Percentiles rank a stretch among this genome's conserved stretches.
Evolutionary conservation across 2,888 invertebrate species (phyloP).

Genomic region (Pegoplata infirma): DNA sequence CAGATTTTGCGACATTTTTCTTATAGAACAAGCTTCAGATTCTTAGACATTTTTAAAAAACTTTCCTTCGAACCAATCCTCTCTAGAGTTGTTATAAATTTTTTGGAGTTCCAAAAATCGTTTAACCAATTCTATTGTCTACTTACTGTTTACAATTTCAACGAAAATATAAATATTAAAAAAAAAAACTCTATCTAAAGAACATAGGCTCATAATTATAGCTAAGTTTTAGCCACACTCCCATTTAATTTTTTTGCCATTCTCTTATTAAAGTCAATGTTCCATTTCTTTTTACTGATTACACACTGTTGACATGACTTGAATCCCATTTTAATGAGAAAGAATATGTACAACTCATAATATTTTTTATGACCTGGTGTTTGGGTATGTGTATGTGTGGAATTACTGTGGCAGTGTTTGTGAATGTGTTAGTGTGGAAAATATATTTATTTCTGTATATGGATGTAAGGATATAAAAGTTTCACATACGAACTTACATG

Average conservation of each 20-base stretch:
- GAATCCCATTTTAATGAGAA: constrained; percentile 61
- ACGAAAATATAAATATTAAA: no score
- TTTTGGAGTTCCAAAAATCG: no score
- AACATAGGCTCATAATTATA: background rate
- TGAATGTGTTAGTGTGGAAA: background rate
- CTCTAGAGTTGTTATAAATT: no score
- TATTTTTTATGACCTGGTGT: constrained; percentile 33
- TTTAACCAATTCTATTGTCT: no score
- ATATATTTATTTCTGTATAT: background rate
- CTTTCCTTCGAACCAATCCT: no score
- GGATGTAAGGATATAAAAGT: background rate
- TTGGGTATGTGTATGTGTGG: background rate
- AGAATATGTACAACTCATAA: constrained; percentile 50
- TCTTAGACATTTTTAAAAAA: no score
- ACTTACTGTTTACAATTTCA: no score
- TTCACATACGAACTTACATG: background rate
- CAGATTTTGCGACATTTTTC: no score
- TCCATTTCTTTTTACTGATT: constrained; percentile 54
- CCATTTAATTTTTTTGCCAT: constrained; percentile 9
- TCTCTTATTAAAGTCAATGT: constrained; percentile 52
- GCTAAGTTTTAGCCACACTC: background rate
- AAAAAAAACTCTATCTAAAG: background rate
- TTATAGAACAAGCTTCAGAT: no score
- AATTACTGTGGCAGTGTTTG: no score
- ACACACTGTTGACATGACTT: constrained; percentile 57